Base-by-base conservation (phyloP, 1,140 invertebrate species). In the Sweltsa coloradensis region DNA sequence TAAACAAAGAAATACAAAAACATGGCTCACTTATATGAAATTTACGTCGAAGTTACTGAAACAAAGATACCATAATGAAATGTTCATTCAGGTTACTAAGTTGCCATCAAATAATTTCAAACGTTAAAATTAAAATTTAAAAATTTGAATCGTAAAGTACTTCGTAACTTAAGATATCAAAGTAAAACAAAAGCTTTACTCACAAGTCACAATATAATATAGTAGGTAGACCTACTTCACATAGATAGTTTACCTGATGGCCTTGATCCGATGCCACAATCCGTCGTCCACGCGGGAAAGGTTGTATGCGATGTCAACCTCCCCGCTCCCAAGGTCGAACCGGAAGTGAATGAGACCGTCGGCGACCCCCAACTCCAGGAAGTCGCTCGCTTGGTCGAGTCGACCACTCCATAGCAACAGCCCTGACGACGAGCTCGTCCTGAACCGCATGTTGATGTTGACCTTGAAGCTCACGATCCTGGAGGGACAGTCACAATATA, bases 391-490 rank as follows among this genome's bases (percentile, higher is more conserved):
- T 57, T 71, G 68, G 46, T 73, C 73, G 53, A 80, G 75, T 27
- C 81, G 71, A n/a, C 89, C 88, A 49, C 81, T 83, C 90, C 90
- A 95, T 18, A 96, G 68, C n/a, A 97, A 69, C 40, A 97, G 67
- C 0, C 90, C 91, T 56, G 76, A 66, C n/a, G 73, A 65, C 22
- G 63, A 75, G 45, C 67, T 72, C 34, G 78, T 76, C 58, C 73
- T 77, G 61, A 88, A 84, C 59, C 79, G 68, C 61, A 93, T 78
- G 67, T 86, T 85, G 52, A 93, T 79, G 61, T 87, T 83, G 47
- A 89, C 71, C 51, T 79, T 79, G 63, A 81, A 78, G 49, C 84
- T 85, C 48, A 78, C 73, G 45, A 90, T 72, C 61, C 86, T 89
- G 69, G n/a, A n/a, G n/a, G n/a, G n/a, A n/a, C n/a, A n/a, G n/a